A percentile compares a stretch with the other conserved stretches of the same genome.
These are phyloP conservation scores for Chinchilla lanigera DNA, from an alignment of 2,113 vertebrate genomes.

Conservation along the genomic window DNA sequence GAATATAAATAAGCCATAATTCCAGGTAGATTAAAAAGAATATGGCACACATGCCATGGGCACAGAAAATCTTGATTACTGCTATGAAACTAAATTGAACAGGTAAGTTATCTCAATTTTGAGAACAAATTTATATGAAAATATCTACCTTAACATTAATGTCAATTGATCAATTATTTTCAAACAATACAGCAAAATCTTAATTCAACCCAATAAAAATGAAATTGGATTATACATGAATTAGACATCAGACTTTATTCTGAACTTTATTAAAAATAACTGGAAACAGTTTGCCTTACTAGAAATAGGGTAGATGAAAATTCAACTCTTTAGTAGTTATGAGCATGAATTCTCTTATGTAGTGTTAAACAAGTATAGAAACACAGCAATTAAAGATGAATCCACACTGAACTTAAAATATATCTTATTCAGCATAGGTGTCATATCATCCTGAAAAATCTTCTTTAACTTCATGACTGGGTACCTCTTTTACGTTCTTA, in stretches of 20 bases:
- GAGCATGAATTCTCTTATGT: neutral
- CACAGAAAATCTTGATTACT: neutral
- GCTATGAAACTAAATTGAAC: constrained; percentile 21
- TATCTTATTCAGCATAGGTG: neutral
- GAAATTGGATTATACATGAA: neutral
- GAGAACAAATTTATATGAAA: constrained; percentile 43
- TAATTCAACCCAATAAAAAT: constrained; percentile 38
- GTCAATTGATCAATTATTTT: neutral
- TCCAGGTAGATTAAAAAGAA: neutral
- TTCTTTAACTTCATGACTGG: neutral
- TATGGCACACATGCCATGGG: neutral
- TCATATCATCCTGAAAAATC: neutral
- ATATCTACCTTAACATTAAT: neutral
- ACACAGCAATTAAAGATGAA: neutral
- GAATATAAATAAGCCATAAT: neutral
- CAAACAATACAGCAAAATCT: neutral
- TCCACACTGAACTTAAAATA: neutral
- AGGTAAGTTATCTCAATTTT: neutral
- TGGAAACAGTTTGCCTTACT: neutral
- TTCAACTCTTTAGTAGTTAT: neutral
- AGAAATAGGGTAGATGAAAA: neutral
- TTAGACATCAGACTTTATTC: neutral
- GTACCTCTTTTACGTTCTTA: neutral
- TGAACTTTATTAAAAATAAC: neutral
- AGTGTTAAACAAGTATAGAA: neutral